These are phyloP conservation scores for Sericinus montela DNA, from an alignment of 2,888 invertebrate genomes.

Conservation along the genomic window DNA sequence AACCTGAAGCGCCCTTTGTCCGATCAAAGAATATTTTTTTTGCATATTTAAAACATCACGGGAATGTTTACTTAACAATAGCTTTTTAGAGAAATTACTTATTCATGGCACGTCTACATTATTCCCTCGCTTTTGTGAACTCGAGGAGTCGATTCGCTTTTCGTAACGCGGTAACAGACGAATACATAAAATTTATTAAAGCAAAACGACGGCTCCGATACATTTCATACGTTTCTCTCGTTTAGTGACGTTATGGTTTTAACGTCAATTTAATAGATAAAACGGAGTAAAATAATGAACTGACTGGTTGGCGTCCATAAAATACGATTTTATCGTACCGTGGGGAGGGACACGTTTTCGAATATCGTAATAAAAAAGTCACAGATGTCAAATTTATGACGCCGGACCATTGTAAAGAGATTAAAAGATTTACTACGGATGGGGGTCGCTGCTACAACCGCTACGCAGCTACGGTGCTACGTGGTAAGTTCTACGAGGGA, in stretches of 20 bases:
- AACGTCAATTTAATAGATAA: conserved; percentile 63
- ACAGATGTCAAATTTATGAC: conserved; percentile 79
- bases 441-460: conserved; percentile 34
- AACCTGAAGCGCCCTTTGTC: conserved; percentile 61
- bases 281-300: conserved; percentile 72
- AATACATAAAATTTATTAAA: conserved; percentile 24
- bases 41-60: conserved; percentile 42
- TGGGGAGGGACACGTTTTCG: conserved; percentile 73
- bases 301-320: conserved; percentile 64
- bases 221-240: conserved; percentile 21
- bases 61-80: conserved; percentile 66
- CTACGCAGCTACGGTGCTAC: conserved; percentile 37
- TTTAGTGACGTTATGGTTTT: conserved; percentile 29
- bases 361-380: conserved; percentile 78
- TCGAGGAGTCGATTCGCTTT: conserved; percentile 41
- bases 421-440: conserved; percentile 75
- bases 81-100: conserved; percentile 65
- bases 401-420: conserved; percentile 75
- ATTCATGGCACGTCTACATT: conserved; percentile 62
- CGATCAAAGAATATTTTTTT: conserved; percentile 59
- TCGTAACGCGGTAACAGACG: conserved; percentile 6
- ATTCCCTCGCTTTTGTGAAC: conserved; percentile 50
- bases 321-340: conserved; percentile 76
- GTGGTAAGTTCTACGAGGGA: conserved; percentile 42
- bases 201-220: conserved; percentile 23